Evolutionary conservation across 1,140 invertebrate genomes (phyloP).

Genomic region (Formica selysi): DNA sequence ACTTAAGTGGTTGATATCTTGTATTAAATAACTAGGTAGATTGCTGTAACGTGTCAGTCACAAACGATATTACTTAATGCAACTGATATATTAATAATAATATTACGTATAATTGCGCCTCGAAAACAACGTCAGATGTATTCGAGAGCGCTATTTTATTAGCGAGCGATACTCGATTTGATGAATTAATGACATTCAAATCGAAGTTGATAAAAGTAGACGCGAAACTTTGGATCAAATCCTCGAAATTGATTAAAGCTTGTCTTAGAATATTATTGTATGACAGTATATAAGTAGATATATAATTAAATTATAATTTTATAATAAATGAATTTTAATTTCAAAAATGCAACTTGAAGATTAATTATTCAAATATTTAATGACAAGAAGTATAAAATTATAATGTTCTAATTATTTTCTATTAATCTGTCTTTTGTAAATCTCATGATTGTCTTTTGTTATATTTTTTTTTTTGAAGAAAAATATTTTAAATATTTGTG

Average conservation of each 20-base stretch:
- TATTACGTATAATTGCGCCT: neutral
- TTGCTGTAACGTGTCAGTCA: neutral
- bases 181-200: constrained; percentile 7
- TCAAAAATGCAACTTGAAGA: neutral
- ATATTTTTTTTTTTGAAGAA: neutral
- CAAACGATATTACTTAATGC: neutral
- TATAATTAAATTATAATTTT: neutral
- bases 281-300: neutral
- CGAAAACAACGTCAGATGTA: neutral
- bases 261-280: neutral
- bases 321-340: neutral
- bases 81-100: neutral
- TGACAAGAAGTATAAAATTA: neutral
- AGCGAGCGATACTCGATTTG: neutral
- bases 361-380: neutral
- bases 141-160: neutral
- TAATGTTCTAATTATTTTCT: neutral
- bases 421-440: no score
- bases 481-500: constrained; percentile 9
- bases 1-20: neutral
- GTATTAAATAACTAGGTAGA: neutral
- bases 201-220: constrained; percentile 4
- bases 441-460: no score
- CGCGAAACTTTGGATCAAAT: neutral
- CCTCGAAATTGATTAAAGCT: constrained; percentile 11